Evolutionary conservation across 30 jellyfish, hydroid and myxozoan species (phyloP).

Genomic region (Turritopsis rubra): DNA sequence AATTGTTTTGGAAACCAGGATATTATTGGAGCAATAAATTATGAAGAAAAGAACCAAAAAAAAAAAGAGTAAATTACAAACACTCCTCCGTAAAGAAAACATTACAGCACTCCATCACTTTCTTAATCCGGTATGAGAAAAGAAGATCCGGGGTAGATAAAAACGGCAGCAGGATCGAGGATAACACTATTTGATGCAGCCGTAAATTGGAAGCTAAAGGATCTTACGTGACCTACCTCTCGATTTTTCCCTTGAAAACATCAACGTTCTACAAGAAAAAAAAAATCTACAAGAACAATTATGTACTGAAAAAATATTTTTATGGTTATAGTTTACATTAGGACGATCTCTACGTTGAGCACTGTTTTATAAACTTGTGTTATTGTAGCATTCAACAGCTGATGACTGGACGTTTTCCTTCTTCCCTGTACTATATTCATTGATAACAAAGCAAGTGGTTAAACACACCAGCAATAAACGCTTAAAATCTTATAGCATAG

Average conservation of each 20-base stretch:
- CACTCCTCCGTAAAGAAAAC: too few relatives aligned
- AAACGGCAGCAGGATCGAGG: too few relatives aligned
- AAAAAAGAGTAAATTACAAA: too few relatives aligned
- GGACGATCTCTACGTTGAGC: too few relatives aligned
- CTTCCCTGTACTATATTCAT: neutral
- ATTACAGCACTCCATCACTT: too few relatives aligned
- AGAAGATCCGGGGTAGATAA: too few relatives aligned
- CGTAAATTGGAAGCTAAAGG: too few relatives aligned
- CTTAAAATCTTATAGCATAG: neutral
- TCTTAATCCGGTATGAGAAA: too few relatives aligned
- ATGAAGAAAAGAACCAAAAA: too few relatives aligned
- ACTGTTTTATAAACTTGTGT: neutral
- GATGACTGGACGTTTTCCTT: neutral
- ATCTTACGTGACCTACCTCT: neutral
- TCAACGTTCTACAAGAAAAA: neutral
- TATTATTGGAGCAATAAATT: too few relatives aligned
- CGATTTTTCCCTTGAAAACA: neutral
- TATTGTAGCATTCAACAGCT: neutral
- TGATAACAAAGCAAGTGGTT: neutral
- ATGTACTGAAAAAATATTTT: neutral
- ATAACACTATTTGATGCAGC: too few relatives aligned
- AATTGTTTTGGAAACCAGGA: too few relatives aligned
- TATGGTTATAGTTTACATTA: neutral
- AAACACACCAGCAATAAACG: neutral
- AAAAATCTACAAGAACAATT: neutral